These are phyloP conservation scores for Plebejus melissa DNA, from an alignment of 2,888 invertebrate genomes.

Conservation along the genomic window DNA sequence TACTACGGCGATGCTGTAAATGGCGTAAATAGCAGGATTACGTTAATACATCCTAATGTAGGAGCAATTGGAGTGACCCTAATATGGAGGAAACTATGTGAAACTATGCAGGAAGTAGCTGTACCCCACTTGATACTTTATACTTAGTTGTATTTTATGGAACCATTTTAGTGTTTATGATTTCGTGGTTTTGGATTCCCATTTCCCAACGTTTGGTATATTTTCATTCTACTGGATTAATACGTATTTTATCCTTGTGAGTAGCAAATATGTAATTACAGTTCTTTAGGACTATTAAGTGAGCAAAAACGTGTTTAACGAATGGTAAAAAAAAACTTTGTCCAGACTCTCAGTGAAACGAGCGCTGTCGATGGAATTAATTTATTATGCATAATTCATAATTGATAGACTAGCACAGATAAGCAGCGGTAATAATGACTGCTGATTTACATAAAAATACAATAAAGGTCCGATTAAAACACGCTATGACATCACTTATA, in stretches of 20 bases:
- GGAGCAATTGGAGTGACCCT: conserved; percentile 49
- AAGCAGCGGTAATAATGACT: background rate
- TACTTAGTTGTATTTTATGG: background rate
- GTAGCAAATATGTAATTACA: background rate
- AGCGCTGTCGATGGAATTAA: conserved; percentile 13
- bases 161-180: background rate
- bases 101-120: conserved; percentile 57
- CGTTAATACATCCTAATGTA: conserved; percentile 39
- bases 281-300: background rate
- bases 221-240: background rate
- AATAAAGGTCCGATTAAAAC: conserved; percentile 16
- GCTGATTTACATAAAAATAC: conserved; percentile 24
- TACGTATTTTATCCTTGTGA: background rate
- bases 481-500: conserved; percentile 16
- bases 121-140: conserved; percentile 10
- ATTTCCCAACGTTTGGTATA: background rate
- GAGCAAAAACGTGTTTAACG: background rate
- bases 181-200: background rate
- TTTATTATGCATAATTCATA: conserved; percentile 7
- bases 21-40: conserved; percentile 26
- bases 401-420: background rate
- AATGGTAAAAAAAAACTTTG: background rate
- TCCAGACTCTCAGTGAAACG: background rate
- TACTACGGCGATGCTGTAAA: conserved; percentile 4
- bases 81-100: conserved; percentile 48